A percentile compares a stretch with the other conserved stretches of the same genome.
Conservation (phyloP, 2,888 invertebrate genomes). For the Coleophora flavipennella region DNA sequence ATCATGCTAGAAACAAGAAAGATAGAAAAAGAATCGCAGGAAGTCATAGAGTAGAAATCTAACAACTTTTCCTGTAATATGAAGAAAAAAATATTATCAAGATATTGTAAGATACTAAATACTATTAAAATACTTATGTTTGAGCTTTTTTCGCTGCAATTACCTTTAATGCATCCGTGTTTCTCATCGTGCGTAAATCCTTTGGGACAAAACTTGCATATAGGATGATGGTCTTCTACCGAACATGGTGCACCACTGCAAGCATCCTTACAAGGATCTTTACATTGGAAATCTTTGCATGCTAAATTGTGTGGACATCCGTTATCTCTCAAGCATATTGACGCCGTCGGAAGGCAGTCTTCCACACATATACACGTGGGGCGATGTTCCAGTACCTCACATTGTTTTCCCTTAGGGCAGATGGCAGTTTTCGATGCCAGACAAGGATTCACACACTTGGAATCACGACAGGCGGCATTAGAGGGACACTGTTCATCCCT, state of each 20-base stretch:
- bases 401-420: slow-evolving; percentile 87
- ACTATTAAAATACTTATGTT: slow-evolving; percentile 33
- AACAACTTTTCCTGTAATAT: slow-evolving; percentile 71
- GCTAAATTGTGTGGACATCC: slow-evolving; percentile 90
- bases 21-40: slow-evolving; percentile 59
- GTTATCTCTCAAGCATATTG: slow-evolving; percentile 90
- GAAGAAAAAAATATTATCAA: slow-evolving; percentile 69
- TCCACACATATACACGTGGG: slow-evolving; percentile 89
- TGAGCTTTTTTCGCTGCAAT: slow-evolving; percentile 52
- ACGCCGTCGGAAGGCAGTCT: slow-evolving; percentile 88
- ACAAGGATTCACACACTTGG: slow-evolving; percentile 91
- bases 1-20: slow-evolving; percentile 64
- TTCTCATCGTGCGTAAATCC: slow-evolving; percentile 93
- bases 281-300: slow-evolving; percentile 90
- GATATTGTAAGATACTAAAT: slow-evolving; percentile 55
- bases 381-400: slow-evolving; percentile 90
- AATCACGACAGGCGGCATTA: slow-evolving; percentile 87
- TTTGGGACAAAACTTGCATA: slow-evolving; percentile 96
- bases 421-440: slow-evolving; percentile 75
- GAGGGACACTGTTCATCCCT: slow-evolving; percentile 88
- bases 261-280: slow-evolving; percentile 90
- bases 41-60: slow-evolving; percentile 62
- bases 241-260: slow-evolving; percentile 93
- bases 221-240: slow-evolving; percentile 94
- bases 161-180: slow-evolving; percentile 98